phyloP scores from a whole-genome alignment of 2,888 invertebrate species.

The Ormyrus thymus region DNA sequence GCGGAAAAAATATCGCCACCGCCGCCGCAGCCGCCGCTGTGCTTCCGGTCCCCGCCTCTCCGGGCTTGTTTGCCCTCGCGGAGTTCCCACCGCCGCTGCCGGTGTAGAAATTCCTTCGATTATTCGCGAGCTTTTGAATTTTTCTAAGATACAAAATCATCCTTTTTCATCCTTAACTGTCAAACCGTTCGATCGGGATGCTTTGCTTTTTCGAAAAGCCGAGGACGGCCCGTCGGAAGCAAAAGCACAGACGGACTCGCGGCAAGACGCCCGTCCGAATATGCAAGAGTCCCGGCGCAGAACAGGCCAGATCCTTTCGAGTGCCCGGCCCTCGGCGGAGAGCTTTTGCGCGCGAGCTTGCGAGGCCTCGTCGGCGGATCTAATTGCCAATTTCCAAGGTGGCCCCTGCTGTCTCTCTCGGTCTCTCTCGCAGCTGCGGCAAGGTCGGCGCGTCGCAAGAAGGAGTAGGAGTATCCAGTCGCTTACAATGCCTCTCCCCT shows the following conservation, averaged over 20 bases:
- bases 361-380: conserved; percentile 52
- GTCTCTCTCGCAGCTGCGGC: background rate
- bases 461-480: background rate
- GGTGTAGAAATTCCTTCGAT: too few species aligned
- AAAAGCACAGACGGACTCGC: too few species aligned
- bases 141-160: too few species aligned
- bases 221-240: too few species aligned
- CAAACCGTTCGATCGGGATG: too few species aligned
- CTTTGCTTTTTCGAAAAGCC: too few species aligned
- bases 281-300: background rate
- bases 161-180: too few species aligned
- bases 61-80: too few species aligned
- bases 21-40: background rate
- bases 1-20: conserved; percentile 19
- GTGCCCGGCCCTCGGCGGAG: conserved; percentile 22
- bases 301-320: background rate
- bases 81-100: too few species aligned
- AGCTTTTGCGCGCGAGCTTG: conserved; percentile 13
- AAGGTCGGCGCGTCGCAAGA: conserved; percentile 23
- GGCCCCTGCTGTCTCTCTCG: conserved; percentile 18
- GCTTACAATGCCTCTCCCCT: conserved; percentile 4
- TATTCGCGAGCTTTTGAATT: too few species aligned
- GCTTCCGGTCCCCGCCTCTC: too few species aligned
- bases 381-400: conserved; percentile 60
- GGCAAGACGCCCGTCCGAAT: too few species aligned